Percentiles rank a stretch among this genome's conserved stretches.
Conservation (phyloP, 2,888 invertebrate genomes). For the Unio delphinus region DNA sequence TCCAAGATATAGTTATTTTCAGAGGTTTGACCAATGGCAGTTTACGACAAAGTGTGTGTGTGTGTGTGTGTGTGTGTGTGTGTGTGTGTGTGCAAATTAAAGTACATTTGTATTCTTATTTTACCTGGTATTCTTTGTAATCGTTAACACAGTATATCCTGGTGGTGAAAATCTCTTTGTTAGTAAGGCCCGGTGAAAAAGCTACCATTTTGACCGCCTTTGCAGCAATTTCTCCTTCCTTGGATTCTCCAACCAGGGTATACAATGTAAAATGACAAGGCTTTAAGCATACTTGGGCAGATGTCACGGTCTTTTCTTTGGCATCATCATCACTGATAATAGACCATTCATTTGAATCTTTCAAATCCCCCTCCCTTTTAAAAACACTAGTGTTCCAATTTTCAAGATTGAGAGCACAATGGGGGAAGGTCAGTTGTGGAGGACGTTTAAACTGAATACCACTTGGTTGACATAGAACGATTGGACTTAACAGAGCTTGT, state of each 20-base stretch:
- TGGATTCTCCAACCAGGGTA: slow-evolving; percentile 34
- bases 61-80: too few species aligned
- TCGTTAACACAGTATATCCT: slow-evolving; percentile 42
- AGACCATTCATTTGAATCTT: slow-evolving; percentile 24
- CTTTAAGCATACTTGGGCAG: slow-evolving; percentile 18
- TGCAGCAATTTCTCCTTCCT: slow-evolving; percentile 26
- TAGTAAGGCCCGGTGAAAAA: slow-evolving; percentile 31
- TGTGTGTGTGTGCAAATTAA: too few species aligned
- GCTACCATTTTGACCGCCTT: slow-evolving; percentile 42
- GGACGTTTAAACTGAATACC: slow-evolving; percentile 31
- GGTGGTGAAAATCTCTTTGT: slow-evolving; percentile 29
- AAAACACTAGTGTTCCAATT: slow-evolving; percentile 36
- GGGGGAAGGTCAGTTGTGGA: slow-evolving; percentile 41
- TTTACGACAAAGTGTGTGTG: too few species aligned
- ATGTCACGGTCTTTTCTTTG: slow-evolving; percentile 12
- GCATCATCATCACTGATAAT: slow-evolving; percentile 23
- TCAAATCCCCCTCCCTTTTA: slow-evolving; percentile 22
- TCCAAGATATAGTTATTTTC: too few species aligned
- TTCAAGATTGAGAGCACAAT: slow-evolving; percentile 31
- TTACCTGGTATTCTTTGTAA: slow-evolving; percentile 14
- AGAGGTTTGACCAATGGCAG: too few species aligned
- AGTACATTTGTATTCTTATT: too few species aligned
- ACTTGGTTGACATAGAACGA: slow-evolving; percentile 43
- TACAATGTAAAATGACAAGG: slow-evolving; percentile 44
- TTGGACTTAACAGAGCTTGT: slow-evolving; percentile 36